A percentile compares a stretch with the other conserved stretches of the same genome.
These are phyloP conservation scores for Drosophila tripunctata DNA, from an alignment of 2,888 invertebrate genomes.

Conservation along the genomic window DNA sequence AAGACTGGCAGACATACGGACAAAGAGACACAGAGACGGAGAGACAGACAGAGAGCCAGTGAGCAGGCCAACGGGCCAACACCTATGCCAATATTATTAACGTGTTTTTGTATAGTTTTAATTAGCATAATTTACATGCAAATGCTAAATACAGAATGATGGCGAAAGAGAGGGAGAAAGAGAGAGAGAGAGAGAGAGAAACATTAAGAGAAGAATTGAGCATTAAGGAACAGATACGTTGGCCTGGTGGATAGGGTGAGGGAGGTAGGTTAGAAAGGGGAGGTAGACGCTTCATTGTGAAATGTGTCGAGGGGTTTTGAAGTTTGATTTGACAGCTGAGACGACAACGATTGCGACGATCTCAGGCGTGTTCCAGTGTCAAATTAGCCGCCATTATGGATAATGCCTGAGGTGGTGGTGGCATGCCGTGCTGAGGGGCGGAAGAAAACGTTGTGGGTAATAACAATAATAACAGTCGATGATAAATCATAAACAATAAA, in stretches of 20 bases:
- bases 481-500: slow-evolving; percentile 72
- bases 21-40: slow-evolving; percentile 17
- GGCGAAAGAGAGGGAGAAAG: slow-evolving; percentile 11
- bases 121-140: slow-evolving; percentile 75
- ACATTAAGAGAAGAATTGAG: background rate
- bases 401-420: slow-evolving; percentile 20
- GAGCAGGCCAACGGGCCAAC: slow-evolving; percentile 33
- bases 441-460: slow-evolving; percentile 28
- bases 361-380: slow-evolving; percentile 72
- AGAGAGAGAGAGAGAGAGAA: background rate
- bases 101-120: slow-evolving; percentile 74
- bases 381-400: slow-evolving; percentile 68
- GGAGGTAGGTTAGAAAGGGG: background rate
- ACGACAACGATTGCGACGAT: slow-evolving; percentile 29
- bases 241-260: slow-evolving; percentile 1
- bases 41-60: slow-evolving; percentile 3
- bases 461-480: slow-evolving; percentile 44
- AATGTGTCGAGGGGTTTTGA: slow-evolving; percentile 63
- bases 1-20: slow-evolving; percentile 36
- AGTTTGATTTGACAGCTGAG: slow-evolving; percentile 71
- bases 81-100: slow-evolving; percentile 67
- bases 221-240: background rate
- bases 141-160: slow-evolving; percentile 69
- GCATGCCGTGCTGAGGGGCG: background rate
- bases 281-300: slow-evolving; percentile 39